Base-by-base conservation (phyloP, 2,888 invertebrate genomes). In the Marasmarcha lunaedactyla region DNA sequence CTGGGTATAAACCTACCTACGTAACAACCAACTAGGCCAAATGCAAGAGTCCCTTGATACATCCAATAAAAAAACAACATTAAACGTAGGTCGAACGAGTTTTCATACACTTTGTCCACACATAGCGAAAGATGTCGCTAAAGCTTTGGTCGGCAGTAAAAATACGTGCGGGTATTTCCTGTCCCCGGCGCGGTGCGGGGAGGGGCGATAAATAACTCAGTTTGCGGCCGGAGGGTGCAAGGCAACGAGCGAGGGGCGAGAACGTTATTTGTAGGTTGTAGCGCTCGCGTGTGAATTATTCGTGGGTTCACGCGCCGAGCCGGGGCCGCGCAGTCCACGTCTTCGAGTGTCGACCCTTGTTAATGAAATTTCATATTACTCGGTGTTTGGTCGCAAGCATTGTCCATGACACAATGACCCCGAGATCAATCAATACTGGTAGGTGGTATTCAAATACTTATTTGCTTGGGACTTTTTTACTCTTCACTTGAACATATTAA, bases 221-320 rank as follows among this genome's bases (percentile, higher is more conserved):
- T 76, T 78, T 78, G 78, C 64, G 77, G 76, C 62, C 57, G 52
- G 52, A 47, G 43, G 49, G 46, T 41, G 39, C 27, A 38, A 48
- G 39, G 47, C 20, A 20, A 20, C 20, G 20, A 20, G 20, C 20
- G 7, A 44, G 51, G 49, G 46, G 53, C 45, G 59, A 53, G 57
- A 57, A 54, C 45, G 42, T 54, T 48, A 57, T 58, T 62, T 68
- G 72, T 76, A 79, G 78, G 79, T 78, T 77, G 78, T 79, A 78
- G 76, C 77, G 77, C 76, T 79, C 74, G 78, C 81, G 78, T 83
- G 81, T 79, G 81, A 83, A 79, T 83, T 81, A 83, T 78, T 79
- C 77, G 76, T 78, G 72, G 77, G 76, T 78, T 81, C 76, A 77
- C 79, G 81, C 78, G 74, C 77, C 65, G 67, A 72, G 71, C 12